A percentile compares a stretch with the other conserved stretches of the same genome.
These are phyloP conservation scores for Calameuta filiformis DNA, from an alignment of 2,888 invertebrate species.

Conservation along the genomic window DNA sequence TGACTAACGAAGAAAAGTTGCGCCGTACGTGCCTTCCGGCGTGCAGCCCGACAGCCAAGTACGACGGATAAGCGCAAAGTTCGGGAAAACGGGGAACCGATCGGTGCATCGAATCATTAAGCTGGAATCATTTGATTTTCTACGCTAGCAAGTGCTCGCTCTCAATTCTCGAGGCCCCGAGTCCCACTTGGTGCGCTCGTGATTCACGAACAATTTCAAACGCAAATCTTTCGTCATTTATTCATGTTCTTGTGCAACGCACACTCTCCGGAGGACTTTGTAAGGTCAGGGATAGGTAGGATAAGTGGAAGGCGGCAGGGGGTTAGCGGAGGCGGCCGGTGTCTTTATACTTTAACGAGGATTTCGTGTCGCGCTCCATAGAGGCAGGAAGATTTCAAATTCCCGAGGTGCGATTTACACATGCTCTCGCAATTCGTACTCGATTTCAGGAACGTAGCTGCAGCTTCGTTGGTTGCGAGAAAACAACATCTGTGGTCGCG, in stretches of 20 bases:
- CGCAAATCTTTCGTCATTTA: conserved; percentile 2
- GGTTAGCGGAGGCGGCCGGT: background rate
- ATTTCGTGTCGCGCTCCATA: background rate
- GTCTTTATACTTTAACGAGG: background rate
- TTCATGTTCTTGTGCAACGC: conserved; percentile 6
- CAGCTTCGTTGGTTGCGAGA: background rate
- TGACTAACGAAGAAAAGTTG: background rate
- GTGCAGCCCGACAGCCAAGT: background rate
- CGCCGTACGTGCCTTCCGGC: background rate
- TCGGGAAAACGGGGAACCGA: background rate
- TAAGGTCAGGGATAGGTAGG: background rate
- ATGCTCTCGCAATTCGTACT: background rate
- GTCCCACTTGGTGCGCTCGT: background rate
- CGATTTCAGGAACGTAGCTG: background rate
- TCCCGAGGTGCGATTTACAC: background rate
- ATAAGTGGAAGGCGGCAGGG: background rate
- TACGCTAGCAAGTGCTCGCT: background rate
- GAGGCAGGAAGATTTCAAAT: background rate
- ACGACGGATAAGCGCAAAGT: background rate
- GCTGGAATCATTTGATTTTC: background rate
- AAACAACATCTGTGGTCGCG: background rate
- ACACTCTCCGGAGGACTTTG: background rate
- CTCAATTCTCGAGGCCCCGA: background rate
- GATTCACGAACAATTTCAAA: conserved; percentile 10
- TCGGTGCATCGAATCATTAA: background rate